Evolutionary conservation across 1,140 invertebrate species (phyloP).

Genomic region (Rhyzopertha dominica): DNA sequence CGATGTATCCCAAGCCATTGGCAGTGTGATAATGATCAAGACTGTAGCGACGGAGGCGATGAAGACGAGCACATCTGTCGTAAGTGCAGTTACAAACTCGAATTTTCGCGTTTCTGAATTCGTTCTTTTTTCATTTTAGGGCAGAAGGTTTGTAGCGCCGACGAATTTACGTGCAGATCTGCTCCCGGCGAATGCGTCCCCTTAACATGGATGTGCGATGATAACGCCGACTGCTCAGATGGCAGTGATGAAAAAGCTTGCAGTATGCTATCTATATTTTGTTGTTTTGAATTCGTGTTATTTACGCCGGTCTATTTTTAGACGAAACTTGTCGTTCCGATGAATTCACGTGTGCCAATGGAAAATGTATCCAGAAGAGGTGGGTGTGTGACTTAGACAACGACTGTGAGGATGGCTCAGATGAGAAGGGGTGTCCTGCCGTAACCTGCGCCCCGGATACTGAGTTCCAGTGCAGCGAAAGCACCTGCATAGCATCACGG

Average conservation of each 20-base stretch:
- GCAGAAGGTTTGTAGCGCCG: constrained; percentile 72
- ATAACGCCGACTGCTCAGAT: constrained; percentile 79
- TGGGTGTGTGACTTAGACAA: constrained; percentile 87
- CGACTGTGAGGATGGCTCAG: constrained; percentile 79
- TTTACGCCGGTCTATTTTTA: constrained; percentile 42
- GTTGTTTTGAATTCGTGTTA: constrained; percentile 3
- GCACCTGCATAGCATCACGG: constrained; percentile 62
- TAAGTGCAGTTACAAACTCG: constrained; percentile 48
- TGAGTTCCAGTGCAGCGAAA: constrained; percentile 64
- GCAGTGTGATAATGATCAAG: constrained; percentile 62
- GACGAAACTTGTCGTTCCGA: constrained; percentile 82
- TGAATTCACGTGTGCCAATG: constrained; percentile 84
- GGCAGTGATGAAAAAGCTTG: constrained; percentile 79
- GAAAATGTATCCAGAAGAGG: constrained; percentile 77
- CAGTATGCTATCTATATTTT: constrained; percentile 63
- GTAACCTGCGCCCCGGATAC: constrained; percentile 60
- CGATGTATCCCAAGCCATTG: constrained; percentile 69
- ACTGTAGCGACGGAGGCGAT: constrained; percentile 65
- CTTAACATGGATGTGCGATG: constrained; percentile 88
- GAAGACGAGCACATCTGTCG: constrained; percentile 66
- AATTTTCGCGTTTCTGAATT: not conserved
- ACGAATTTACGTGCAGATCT: constrained; percentile 79
- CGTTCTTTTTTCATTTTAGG: constrained; percentile 49
- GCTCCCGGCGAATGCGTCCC: constrained; percentile 79
- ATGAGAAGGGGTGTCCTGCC: constrained; percentile 71